These are phyloP conservation scores for Thaumatotibia leucotreta DNA, from an alignment of 1,140 invertebrate genomes.

Conservation along the genomic window DNA sequence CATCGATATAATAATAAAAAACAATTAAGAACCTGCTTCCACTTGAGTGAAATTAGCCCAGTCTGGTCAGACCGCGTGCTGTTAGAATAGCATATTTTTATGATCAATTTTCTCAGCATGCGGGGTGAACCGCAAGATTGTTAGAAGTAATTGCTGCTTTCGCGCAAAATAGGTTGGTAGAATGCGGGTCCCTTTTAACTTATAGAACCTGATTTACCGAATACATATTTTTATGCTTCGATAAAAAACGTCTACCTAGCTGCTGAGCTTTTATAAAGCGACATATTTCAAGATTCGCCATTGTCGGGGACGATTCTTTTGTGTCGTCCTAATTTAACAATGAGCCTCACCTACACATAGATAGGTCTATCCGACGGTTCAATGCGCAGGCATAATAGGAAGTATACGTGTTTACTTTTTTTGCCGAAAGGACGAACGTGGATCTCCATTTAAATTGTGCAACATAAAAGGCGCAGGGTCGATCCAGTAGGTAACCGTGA, in stretches of 20 bases:
- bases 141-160: slow-evolving; percentile 66
- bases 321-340: slow-evolving; percentile 57
- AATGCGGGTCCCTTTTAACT: slow-evolving; percentile 54
- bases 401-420: slow-evolving; percentile 68
- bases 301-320: slow-evolving; percentile 58
- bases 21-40: slow-evolving; percentile 42
- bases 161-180: slow-evolving; percentile 38
- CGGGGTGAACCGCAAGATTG: slow-evolving; percentile 63
- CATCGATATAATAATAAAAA: slow-evolving; percentile 29
- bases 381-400: slow-evolving; percentile 56
- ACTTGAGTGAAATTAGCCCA: slow-evolving; percentile 47
- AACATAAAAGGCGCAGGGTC: slow-evolving; percentile 62
- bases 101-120: slow-evolving; percentile 61
- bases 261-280: slow-evolving; percentile 36
- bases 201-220: slow-evolving; percentile 23
- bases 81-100: slow-evolving; percentile 66
- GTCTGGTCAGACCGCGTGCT: slow-evolving; percentile 45
- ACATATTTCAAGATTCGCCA: slow-evolving; percentile 56
- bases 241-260: slow-evolving; percentile 35
- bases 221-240: slow-evolving; percentile 20
- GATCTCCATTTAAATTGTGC: slow-evolving; percentile 59
- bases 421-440: slow-evolving; percentile 52
- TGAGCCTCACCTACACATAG: slow-evolving; percentile 37
- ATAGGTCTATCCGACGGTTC: slow-evolving; percentile 61
- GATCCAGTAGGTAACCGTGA: slow-evolving; percentile 62